Evolutionary conservation across 1,140 invertebrate genomes (phyloP).

Genomic region (Vanessa tameamea): DNA sequence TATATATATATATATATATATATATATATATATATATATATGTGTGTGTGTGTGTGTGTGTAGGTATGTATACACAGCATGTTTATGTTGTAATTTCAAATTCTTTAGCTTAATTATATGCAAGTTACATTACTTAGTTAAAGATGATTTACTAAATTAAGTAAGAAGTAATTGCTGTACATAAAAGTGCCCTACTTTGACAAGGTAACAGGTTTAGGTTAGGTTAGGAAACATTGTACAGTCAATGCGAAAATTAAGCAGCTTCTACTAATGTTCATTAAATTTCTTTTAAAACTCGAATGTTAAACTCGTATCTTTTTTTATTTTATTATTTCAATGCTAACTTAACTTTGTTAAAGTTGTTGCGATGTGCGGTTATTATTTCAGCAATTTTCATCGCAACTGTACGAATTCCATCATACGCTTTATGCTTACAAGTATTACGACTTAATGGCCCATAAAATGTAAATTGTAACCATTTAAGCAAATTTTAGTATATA

Average conservation of each 20-base stretch:
- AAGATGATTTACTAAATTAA: slow-evolving; percentile 17
- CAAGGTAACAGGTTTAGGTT: slow-evolving; percentile 12
- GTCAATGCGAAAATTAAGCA: not conserved
- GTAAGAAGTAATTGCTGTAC: slow-evolving; percentile 22
- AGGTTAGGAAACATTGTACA: slow-evolving; percentile 20
- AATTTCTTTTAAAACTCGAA: too few relatives aligned
- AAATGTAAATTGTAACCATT: slow-evolving; percentile 17
- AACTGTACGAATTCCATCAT: slow-evolving; percentile 4
- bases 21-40: too few relatives aligned
- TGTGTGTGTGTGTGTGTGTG: too few relatives aligned
- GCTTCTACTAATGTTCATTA: too few relatives aligned
- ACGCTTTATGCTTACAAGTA: not conserved
- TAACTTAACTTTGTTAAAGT: too few relatives aligned
- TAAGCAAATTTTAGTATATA: not conserved
- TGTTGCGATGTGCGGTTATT: not conserved
- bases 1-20: too few relatives aligned
- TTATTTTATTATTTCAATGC: too few relatives aligned
- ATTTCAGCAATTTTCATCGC: slow-evolving; percentile 3
- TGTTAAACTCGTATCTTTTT: too few relatives aligned
- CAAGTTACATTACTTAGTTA: not conserved
- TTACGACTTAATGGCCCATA: slow-evolving; percentile 15
- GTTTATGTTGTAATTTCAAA: too few relatives aligned
- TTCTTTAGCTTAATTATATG: not conserved
- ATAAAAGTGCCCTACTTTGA: slow-evolving; percentile 25
- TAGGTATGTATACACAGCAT: too few relatives aligned